These are phyloP conservation scores for Lymantria dispar DNA, from an alignment of 2,888 invertebrate genomes.

Conservation along the genomic window DNA sequence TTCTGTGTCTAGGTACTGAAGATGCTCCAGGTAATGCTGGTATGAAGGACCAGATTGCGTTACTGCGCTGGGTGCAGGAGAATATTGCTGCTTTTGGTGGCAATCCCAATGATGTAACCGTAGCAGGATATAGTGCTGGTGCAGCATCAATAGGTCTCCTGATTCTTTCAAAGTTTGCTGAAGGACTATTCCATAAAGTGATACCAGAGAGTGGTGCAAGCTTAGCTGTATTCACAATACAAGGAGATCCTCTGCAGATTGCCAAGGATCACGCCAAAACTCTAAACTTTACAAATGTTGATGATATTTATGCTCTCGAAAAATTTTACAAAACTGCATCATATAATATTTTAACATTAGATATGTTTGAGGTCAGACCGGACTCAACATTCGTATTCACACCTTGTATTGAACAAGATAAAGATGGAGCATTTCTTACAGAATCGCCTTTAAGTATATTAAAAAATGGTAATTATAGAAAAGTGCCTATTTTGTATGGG, in stretches of 20 bases:
- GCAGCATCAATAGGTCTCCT: slow-evolving; percentile 32
- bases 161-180: slow-evolving; percentile 33
- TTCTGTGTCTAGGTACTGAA: slow-evolving; percentile 41
- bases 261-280: slow-evolving; percentile 39
- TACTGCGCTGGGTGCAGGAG: slow-evolving; percentile 41
- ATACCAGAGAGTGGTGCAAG: slow-evolving; percentile 51
- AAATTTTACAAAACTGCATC: slow-evolving; percentile 44
- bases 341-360: slow-evolving; percentile 33
- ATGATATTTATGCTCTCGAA: slow-evolving; percentile 48
- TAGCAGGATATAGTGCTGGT: slow-evolving; percentile 42
- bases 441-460: slow-evolving; percentile 42
- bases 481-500: slow-evolving; percentile 45
- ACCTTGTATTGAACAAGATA: slow-evolving; percentile 35
- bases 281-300: slow-evolving; percentile 34
- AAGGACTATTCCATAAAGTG: slow-evolving; percentile 46
- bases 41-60: slow-evolving; percentile 47
- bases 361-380: slow-evolving; percentile 19
- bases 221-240: slow-evolving; percentile 36
- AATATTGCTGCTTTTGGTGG: slow-evolving; percentile 46
- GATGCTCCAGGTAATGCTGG: slow-evolving; percentile 47
- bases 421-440: slow-evolving; percentile 32
- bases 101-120: slow-evolving; percentile 44
- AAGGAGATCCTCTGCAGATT: slow-evolving; percentile 41
- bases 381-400: slow-evolving; percentile 29
- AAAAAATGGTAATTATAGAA: slow-evolving; percentile 32